Evolutionary conservation across 1,140 invertebrate genomes (phyloP).

Genomic region (Popillia japonica): DNA sequence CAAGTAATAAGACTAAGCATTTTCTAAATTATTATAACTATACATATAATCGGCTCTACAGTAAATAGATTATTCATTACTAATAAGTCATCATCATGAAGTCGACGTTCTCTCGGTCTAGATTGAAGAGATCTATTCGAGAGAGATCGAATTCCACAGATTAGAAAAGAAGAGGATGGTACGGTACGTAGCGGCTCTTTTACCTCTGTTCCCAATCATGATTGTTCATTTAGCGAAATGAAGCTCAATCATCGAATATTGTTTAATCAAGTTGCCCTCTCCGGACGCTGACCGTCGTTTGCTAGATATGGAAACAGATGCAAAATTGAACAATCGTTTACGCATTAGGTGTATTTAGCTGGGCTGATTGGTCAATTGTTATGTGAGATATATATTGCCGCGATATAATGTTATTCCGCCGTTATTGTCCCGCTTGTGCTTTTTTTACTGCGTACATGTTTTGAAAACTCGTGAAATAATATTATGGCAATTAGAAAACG

Average conservation of each 20-base stretch:
- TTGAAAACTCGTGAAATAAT: too few relatives aligned
- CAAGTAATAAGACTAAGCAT: too few relatives aligned
- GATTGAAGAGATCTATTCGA: neutral
- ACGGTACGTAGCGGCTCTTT: neutral
- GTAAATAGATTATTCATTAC: conserved; percentile 16
- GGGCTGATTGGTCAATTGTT: neutral
- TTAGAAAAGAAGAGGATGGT: neutral
- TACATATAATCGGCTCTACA: neutral
- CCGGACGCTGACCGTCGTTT: neutral
- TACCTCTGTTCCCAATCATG: conserved; percentile 10
- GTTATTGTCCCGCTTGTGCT: too few relatives aligned
- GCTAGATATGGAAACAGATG: conserved; percentile 4
- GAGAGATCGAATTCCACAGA: neutral
- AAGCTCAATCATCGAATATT: conserved; percentile 32
- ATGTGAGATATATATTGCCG: neutral
- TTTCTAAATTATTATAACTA: neutral
- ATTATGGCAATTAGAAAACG: too few relatives aligned
- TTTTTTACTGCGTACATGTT: too few relatives aligned
- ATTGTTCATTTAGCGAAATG: conserved; percentile 30
- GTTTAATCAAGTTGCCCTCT: conserved; percentile 8
- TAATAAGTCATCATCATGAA: conserved; percentile 8
- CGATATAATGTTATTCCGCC: too few relatives aligned
- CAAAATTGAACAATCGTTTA: neutral
- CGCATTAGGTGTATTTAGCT: neutral
- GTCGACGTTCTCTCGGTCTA: neutral